A percentile compares a stretch with the other conserved stretches of the same genome.
phyloP scores from a whole-genome alignment of 2,888 invertebrate species.

The Patella caerulea region DNA sequence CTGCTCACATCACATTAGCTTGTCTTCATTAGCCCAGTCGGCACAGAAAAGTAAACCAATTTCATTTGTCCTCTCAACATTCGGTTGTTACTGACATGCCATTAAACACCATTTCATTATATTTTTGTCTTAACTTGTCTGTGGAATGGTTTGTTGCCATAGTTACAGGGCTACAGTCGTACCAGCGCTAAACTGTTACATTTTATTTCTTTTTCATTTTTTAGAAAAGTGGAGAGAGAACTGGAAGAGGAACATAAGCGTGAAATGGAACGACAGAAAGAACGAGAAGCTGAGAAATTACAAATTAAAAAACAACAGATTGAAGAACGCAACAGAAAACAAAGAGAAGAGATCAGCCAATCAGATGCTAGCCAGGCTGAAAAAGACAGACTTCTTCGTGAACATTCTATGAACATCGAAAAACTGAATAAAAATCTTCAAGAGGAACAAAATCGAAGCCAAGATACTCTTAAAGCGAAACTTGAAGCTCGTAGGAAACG shows the following conservation, averaged over 20 bases:
- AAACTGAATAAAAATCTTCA: conserved; percentile 50
- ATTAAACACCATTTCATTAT: no score
- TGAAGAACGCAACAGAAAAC: conserved; percentile 52
- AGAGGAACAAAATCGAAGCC: conserved; percentile 52
- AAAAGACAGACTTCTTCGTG: conserved; percentile 54
- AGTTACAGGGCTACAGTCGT: no score
- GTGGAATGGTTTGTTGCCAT: no score
- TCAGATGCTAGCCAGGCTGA: conserved; percentile 57
- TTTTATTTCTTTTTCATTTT: conserved; percentile 15
- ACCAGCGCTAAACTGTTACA: neutral
- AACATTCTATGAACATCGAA: conserved; percentile 60
- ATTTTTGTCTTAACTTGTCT: no score
- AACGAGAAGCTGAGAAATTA: conserved; percentile 58
- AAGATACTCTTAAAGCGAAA: conserved; percentile 53
- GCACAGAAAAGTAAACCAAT: neutral
- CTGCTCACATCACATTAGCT: neutral
- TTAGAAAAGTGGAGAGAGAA: conserved; percentile 58
- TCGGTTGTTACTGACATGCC: no score
- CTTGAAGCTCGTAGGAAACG: conserved; percentile 61
- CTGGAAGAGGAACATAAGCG: conserved; percentile 57
- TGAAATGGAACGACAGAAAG: conserved; percentile 58
- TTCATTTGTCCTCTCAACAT: neutral
- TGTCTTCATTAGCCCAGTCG: neutral
- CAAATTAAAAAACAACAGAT: conserved; percentile 55
- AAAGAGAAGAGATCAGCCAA: conserved; percentile 55